Base-by-base conservation (phyloP, 2,797 vertebrate genomes). In the Spondyliosoma cantharus region DNA sequence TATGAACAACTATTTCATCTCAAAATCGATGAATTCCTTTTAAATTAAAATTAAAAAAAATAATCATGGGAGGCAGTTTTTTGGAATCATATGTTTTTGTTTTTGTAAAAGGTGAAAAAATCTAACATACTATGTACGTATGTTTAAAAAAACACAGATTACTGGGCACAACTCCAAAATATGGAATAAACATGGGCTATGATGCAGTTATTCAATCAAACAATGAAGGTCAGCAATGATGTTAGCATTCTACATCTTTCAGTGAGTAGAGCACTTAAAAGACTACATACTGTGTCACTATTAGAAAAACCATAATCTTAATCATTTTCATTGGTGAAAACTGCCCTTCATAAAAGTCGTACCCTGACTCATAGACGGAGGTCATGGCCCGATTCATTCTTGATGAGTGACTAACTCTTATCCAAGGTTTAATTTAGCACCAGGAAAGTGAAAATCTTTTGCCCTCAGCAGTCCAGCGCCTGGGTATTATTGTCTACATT, bases 291-390 rank as follows among this genome's bases (percentile, higher is more conserved):
- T 9, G 25, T 20, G 20, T 29, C 50, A 73, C 22, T 17, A 11
- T 56, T 29, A 59, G 14, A 58, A 14, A 9, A 11, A 37, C 9
- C n/a, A 27, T 25, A 50, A 54, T 29, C 46, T 19, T 27, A 54
- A 43, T 4, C 7, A 14, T 25, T 15, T 15, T 50, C 17, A 48
- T 17, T 16, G 46, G 5, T 37, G 32, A 17, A 16, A 20, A 2
- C 60, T 2, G 6, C 4, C 37, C 7, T 74, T 58, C 17, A 59
- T 8, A 32, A 15, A 46, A 19, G 12, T 63, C 32, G 43, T 8
- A 37, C 42, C 6, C 0, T 76, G 76, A 85, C 66, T 83, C 60
- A 77, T 73, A 64, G 63, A 52, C 15, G 3, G 59, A 83, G 24
- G 24, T 68, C 46, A 56, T 32, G 13, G 42, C 14, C 37, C 74